Evolutionary conservation across 2,888 invertebrate species (phyloP).

Genomic region (Spialia ferax): DNA sequence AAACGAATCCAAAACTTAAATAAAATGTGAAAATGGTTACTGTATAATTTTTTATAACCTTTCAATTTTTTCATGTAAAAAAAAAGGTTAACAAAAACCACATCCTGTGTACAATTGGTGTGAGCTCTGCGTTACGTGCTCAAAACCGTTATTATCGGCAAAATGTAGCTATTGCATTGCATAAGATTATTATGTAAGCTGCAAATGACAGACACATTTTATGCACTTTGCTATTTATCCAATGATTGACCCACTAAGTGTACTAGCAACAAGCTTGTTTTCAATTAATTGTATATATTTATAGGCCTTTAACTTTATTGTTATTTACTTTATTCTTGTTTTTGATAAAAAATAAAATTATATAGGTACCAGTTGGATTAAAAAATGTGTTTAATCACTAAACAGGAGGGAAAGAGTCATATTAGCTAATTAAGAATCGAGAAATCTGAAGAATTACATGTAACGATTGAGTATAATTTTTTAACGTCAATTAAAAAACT

Average conservation of each 20-base stretch:
- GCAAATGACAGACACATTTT: slow-evolving; percentile 43
- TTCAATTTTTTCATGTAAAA: neutral
- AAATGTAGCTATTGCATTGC: slow-evolving; percentile 50
- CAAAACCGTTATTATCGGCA: slow-evolving; percentile 43
- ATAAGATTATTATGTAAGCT: slow-evolving; percentile 45
- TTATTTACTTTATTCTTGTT: neutral
- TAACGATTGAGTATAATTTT: too few species aligned
- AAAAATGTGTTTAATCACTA: too few species aligned
- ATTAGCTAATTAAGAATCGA: too few species aligned
- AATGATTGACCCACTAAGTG: slow-evolving; percentile 28
- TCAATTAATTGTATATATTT: neutral
- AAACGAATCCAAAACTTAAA: too few species aligned
- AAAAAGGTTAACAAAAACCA: slow-evolving; percentile 23
- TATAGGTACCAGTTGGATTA: too few species aligned
- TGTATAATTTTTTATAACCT: too few species aligned
- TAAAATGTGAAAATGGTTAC: too few species aligned
- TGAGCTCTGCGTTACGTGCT: slow-evolving; percentile 38
- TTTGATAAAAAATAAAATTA: too few species aligned
- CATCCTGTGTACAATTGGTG: slow-evolving; percentile 31
- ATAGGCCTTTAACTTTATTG: neutral
- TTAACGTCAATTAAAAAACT: too few species aligned
- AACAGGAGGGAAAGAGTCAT: too few species aligned
- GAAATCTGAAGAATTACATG: too few species aligned
- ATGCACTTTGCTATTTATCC: slow-evolving; percentile 32
- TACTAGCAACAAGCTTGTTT: neutral